Conservation (phyloP, 1,140 invertebrate species). For the Paralvinella palmiformis region DNA sequence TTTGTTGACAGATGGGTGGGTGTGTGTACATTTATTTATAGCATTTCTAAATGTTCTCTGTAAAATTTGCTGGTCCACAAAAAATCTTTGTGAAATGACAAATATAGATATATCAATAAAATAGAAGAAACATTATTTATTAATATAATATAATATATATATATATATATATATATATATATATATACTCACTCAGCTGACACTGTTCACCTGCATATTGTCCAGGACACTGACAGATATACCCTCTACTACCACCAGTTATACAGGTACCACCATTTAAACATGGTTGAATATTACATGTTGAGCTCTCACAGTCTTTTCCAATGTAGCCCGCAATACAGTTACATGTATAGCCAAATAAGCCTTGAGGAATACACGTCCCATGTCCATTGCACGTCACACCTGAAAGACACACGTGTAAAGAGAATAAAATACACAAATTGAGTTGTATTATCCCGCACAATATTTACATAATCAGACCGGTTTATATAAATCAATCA, state of each 20-base stretch:
- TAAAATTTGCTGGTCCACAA: too few relatives aligned
- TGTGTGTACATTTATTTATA: not conserved
- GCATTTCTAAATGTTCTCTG: too few relatives aligned
- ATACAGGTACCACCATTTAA: not conserved
- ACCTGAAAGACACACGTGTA: not conserved
- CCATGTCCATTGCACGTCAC: constrained; percentile 1
- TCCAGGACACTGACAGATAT: not conserved
- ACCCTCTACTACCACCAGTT: not conserved
- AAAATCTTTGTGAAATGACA: too few relatives aligned
- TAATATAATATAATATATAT: too few relatives aligned
- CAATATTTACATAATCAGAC: too few relatives aligned
- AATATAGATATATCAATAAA: too few relatives aligned
- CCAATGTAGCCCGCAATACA: constrained; percentile 1
- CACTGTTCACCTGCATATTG: not conserved
- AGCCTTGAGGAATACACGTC: not conserved
- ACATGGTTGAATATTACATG: not conserved
- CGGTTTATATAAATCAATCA: too few relatives aligned
- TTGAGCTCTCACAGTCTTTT: not conserved
- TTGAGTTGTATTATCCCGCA: too few relatives aligned
- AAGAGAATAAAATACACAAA: too few relatives aligned
- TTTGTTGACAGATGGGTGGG: not conserved
- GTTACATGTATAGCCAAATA: constrained; percentile 2
- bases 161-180: too few relatives aligned
- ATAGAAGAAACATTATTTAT: too few relatives aligned
- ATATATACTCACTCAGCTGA: not conserved